Conservation (phyloP, 2,113 vertebrate genomes). For the Mustela lutreola region DNA sequence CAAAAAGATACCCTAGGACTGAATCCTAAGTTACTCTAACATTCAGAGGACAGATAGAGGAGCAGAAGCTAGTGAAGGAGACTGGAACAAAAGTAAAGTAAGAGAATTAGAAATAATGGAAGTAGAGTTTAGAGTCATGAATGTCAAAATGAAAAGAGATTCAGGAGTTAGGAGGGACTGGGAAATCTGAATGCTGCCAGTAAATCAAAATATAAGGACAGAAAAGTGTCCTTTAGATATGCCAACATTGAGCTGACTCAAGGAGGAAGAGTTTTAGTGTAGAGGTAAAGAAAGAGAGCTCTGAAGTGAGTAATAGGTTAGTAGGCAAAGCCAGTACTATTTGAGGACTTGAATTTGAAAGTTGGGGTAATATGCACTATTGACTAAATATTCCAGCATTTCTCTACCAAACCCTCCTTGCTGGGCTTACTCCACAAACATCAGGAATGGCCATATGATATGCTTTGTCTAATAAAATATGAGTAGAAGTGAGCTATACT, state of each 20-base stretch:
- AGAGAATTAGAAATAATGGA: not conserved
- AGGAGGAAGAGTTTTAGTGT: not conserved
- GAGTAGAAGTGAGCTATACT: not conserved
- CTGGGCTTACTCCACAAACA: fast-evolving
- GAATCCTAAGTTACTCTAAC: not conserved
- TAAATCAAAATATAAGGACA: not conserved
- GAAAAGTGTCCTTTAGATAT: not conserved
- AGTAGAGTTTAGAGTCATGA: not conserved
- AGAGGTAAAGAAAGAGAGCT: not conserved
- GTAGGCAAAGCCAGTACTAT: not conserved
- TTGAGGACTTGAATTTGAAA: not conserved
- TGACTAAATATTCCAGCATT: not conserved
- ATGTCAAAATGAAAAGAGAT: not conserved
- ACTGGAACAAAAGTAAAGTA: not conserved
- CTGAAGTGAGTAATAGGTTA: not conserved
- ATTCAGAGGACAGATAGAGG: not conserved
- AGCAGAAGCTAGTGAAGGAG: not conserved
- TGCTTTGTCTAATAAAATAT: not conserved
- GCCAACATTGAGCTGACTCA: not conserved
- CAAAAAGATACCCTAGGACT: not conserved
- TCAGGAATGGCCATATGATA: not conserved
- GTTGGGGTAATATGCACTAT: not conserved
- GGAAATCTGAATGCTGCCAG: not conserved
- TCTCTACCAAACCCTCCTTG: not conserved
- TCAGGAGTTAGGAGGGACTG: not conserved